Evolutionary conservation across 2,113 vertebrate species (phyloP).

Genomic region (Phylloscopus whistleri): DNA sequence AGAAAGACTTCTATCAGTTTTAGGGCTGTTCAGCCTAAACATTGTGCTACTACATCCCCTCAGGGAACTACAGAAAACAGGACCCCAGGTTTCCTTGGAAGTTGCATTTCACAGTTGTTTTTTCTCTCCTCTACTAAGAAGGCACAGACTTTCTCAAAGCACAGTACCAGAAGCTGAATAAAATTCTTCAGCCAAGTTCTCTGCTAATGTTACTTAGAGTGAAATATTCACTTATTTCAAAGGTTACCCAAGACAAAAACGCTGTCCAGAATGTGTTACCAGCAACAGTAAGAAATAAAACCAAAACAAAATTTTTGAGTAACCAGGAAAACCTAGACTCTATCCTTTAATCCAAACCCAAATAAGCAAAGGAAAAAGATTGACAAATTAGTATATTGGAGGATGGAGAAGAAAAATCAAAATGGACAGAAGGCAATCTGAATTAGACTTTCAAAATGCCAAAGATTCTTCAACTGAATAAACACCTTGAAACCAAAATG

Average conservation of each 20-base stretch:
- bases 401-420: background rate
- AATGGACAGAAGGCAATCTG: background rate
- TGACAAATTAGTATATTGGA: background rate
- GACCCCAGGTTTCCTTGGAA: background rate
- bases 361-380: background rate
- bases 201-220: rapidly evolving
- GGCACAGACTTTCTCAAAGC: background rate
- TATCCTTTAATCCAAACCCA: background rate
- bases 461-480: background rate
- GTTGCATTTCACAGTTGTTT: background rate
- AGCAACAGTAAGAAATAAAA: background rate
- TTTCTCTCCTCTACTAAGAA: background rate
- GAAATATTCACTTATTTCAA: background rate
- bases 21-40: background rate
- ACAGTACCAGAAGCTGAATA: background rate
- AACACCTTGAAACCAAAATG: background rate
- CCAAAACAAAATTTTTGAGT: background rate
- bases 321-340: background rate
- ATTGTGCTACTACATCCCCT: background rate
- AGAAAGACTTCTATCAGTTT: background rate
- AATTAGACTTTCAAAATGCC: background rate
- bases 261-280: background rate
- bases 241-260: background rate
- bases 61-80: background rate
- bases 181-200: background rate